Evolutionary conservation across 2,113 vertebrate genomes (phyloP).

Genomic region (Polypterus bichir): DNA sequence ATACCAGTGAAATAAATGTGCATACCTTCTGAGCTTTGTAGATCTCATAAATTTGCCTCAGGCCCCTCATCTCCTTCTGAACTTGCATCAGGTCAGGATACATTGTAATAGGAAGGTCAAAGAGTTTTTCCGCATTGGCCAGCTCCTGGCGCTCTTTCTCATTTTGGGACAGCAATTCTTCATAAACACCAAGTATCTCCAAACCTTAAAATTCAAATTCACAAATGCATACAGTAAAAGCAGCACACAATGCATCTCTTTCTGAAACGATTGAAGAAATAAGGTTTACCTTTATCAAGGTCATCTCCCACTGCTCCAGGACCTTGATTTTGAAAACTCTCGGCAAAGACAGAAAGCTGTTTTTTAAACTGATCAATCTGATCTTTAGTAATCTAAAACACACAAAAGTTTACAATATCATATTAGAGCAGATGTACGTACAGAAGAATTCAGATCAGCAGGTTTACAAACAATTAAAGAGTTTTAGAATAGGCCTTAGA

Average conservation of each 20-base stretch:
- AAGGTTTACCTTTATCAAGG: conserved; percentile 69
- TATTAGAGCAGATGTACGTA: background rate
- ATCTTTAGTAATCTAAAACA: conserved; percentile 58
- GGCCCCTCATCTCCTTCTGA: conserved; percentile 64
- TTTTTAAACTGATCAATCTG: conserved; percentile 50
- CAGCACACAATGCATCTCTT: background rate
- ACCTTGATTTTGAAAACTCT: conserved; percentile 57
- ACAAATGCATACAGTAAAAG: background rate
- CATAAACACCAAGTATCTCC: conserved; percentile 51
- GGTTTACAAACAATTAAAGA: too few relatives aligned
- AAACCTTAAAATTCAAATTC: conserved; percentile 45
- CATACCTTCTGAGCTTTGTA: conserved; percentile 62
- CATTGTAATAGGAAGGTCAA: conserved; percentile 61
- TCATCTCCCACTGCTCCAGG: conserved; percentile 76
- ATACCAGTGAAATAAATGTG: too few relatives aligned
- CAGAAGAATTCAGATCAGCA: too few relatives aligned
- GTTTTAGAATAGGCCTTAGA: too few relatives aligned
- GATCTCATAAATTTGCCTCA: conserved; percentile 67
- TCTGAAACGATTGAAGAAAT: background rate
- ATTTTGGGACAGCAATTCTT: conserved; percentile 54
- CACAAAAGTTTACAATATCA: background rate
- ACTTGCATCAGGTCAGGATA: conserved; percentile 62
- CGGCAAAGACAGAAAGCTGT: conserved; percentile 55
- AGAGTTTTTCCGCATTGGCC: conserved; percentile 70
- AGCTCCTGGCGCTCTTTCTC: conserved; percentile 53